Evolutionary conservation across 2,888 invertebrate species (phyloP).

Genomic region (Heteromurus nitidus): DNA sequence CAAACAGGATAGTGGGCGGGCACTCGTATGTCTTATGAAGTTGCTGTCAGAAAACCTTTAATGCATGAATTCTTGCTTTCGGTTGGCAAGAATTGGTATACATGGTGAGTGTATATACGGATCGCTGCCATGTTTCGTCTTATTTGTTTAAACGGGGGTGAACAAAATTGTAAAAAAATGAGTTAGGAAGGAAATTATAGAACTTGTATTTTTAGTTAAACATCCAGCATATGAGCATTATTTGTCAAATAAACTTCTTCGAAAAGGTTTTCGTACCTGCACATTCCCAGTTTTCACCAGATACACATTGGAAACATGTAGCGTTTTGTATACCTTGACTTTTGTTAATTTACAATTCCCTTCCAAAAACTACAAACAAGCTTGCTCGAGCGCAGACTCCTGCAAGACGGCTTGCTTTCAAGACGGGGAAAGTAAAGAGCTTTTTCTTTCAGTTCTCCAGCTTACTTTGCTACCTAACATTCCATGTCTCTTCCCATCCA

Average conservation of each 20-base stretch:
- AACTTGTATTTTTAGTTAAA: too few species aligned
- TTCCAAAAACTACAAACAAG: neutral
- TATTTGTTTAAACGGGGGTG: too few species aligned
- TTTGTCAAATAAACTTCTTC: too few species aligned
- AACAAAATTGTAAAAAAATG: too few species aligned
- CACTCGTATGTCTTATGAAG: constrained; percentile 8
- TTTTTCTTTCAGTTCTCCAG: neutral
- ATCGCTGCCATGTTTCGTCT: too few species aligned
- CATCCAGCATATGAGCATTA: too few species aligned
- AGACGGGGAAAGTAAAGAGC: constrained; percentile 21
- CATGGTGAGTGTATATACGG: too few species aligned
- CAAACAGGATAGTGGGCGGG: constrained; percentile 45
- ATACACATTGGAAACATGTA: too few species aligned
- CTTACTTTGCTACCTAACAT: neutral
- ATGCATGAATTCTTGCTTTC: constrained; percentile 21
- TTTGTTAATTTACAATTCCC: neutral
- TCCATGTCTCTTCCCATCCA: constrained; percentile 29
- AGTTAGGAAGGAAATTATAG: too few species aligned
- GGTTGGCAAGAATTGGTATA: too few species aligned
- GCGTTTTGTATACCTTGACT: neutral
- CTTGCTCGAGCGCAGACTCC: constrained; percentile 25
- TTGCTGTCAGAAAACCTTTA: constrained; percentile 24
- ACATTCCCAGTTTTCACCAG: too few species aligned
- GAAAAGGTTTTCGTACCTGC: too few species aligned
- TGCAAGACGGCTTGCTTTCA: neutral